Evolutionary conservation across 2,888 invertebrate species (phyloP), one percentile per base, ranked within the genome.

Genomic region (Anoplius nigerrimus): DNA sequence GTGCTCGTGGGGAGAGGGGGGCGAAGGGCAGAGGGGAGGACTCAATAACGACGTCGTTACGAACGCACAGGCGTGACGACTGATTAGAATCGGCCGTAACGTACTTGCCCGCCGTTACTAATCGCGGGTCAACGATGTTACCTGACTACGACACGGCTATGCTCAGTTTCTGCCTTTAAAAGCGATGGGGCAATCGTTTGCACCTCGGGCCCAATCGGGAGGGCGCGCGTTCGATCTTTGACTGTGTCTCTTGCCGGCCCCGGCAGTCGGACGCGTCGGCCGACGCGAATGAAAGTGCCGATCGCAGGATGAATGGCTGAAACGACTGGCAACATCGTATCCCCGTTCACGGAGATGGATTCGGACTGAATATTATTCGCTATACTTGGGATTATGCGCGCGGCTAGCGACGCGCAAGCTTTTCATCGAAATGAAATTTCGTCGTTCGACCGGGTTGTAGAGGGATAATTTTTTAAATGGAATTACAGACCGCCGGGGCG

Each of bases 101-200:
- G 72, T 77, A 75, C 74, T 77, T 77, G 77, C 58, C 61, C 71
- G 68, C 43, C 74, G 73, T 78, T 71, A 75, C 78, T 82, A 80
- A 82, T 82, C 81, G 72, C 63, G 78, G 78, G 77, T 82, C 80
- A 81, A 82, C 83, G 78, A 76, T 78, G 82, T 75, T 82, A 34
- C 75, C 72, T 74, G 66, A 74, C 57, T 61, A 75, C 75, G 78
- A 78, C 79, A 78, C 66, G 71, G 67, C 67, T 51, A 34, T 13
- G 34, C 34, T 34, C 11, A 34, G 59, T 59, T 70, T 61, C 54
- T 45, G 66, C 68, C 65, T 64, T 73, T 71, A 74, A 67, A 63
- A 46, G 58, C 60, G 59, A 56, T 20, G 34, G 5, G 6, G 59
- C 74, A 64, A 74, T 75, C 71, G 74, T 69, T 75, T 62, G 34